A percentile compares a stretch with the other conserved stretches of the same genome.
Conservation (phyloP, 2,888 invertebrate genomes). For the Phytoseiulus persimilis region DNA sequence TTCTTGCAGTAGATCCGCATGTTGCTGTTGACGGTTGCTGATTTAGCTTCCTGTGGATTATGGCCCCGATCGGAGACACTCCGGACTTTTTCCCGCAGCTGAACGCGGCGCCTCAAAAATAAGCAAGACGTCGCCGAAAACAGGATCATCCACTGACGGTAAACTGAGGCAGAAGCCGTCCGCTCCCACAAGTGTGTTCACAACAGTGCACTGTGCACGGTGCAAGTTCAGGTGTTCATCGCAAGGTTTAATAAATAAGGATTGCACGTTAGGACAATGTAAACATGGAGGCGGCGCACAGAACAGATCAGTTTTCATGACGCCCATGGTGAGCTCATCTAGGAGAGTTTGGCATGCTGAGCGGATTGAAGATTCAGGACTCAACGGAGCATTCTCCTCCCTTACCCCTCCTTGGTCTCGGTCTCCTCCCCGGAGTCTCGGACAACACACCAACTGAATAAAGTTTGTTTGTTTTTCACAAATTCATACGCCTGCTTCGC, state of each 20-base stretch:
- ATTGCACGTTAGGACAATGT: not conserved
- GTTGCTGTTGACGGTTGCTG: not conserved
- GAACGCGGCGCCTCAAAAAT: not conserved
- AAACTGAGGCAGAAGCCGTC: too few species aligned
- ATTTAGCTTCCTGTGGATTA: not conserved
- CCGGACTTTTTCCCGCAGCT: not conserved
- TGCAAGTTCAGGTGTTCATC: not conserved
- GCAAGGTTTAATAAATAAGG: not conserved
- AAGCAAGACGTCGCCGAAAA: not conserved
- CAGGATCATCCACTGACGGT: too few species aligned
- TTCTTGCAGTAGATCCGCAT: not conserved
- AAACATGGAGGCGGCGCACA: not conserved
- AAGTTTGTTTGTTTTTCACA: not conserved
- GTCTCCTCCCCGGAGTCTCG: not conserved
- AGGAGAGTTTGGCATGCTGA: not conserved
- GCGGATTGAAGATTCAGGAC: not conserved
- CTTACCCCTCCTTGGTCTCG: not conserved
- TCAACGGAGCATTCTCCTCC: not conserved
- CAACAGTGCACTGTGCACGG: not conserved
- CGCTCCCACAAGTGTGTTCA: too few species aligned
- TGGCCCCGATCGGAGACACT: not conserved
- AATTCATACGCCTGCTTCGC: not conserved
- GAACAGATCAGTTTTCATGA: not conserved
- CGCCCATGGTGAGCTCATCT: not conserved
- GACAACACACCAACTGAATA: not conserved